Percentiles rank a stretch among this genome's conserved stretches.
phyloP scores from a whole-genome alignment of 2,797 vertebrate species.

The Clarias pachynema region DNA sequence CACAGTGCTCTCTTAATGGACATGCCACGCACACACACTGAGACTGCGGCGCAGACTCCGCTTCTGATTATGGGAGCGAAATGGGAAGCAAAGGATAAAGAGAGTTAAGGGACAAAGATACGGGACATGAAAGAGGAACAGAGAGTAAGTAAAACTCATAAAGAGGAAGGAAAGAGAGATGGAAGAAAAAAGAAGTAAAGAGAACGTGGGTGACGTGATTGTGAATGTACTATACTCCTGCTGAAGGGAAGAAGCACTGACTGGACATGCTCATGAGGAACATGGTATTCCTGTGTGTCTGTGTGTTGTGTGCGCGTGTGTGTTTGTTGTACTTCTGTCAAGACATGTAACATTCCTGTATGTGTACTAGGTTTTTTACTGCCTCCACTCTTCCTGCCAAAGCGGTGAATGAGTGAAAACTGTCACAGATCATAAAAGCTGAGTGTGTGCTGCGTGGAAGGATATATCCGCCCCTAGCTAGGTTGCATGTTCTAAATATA shows the following conservation, averaged over 20 bases:
- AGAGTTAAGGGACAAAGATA: not conserved
- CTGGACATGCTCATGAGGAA: not conserved
- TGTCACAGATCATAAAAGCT: conserved; percentile 7
- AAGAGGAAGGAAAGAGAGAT: not conserved
- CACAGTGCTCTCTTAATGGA: conserved; percentile 55
- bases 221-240: conserved; percentile 18
- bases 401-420: conserved; percentile 13
- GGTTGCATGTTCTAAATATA: conserved; percentile 54
- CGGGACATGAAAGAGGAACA: not conserved
- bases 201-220: not conserved
- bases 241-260: not conserved
- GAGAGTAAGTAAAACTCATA: not conserved
- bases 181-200: not conserved
- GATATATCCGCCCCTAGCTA: conserved; percentile 35
- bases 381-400: not conserved
- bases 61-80: conserved; percentile 24
- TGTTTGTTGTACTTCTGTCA: not conserved
- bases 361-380: conserved; percentile 22
- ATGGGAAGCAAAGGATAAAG: conserved; percentile 12
- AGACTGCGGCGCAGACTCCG: conserved; percentile 27
- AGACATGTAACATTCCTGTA: not conserved
- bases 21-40: conserved; percentile 10
- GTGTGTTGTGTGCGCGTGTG: not conserved
- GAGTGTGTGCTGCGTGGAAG: conserved; percentile 8
- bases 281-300: not conserved